These are phyloP conservation scores for Gracilinanus agilis DNA, from an alignment of 2,113 vertebrate species.

Conservation along the genomic window DNA sequence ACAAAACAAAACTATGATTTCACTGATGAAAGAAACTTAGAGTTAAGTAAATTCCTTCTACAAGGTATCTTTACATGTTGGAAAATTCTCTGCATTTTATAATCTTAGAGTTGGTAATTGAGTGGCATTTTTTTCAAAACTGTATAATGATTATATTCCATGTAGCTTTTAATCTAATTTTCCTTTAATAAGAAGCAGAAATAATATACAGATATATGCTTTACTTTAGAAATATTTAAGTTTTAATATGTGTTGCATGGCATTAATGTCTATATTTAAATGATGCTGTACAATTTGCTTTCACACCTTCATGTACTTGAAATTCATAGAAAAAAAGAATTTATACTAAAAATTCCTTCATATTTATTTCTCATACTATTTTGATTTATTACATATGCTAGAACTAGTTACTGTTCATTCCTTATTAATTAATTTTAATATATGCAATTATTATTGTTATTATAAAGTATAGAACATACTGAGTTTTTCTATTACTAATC, in stretches of 20 bases:
- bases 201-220: not conserved
- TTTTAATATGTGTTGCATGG: not conserved
- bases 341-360: slow-evolving; percentile 38
- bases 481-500: not conserved
- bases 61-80: not conserved
- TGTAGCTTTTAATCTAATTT: not conserved
- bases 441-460: not conserved
- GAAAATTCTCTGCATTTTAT: not conserved
- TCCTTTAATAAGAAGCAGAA: slow-evolving; percentile 2
- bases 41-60: not conserved
- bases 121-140: not conserved
- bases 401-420: not conserved
- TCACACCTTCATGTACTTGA: slow-evolving; percentile 40
- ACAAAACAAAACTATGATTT: not conserved
- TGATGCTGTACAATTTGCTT: not conserved
- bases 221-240: slow-evolving; percentile 35
- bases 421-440: not conserved
- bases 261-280: slow-evolving; percentile 52
- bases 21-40: not conserved
- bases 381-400: not conserved
- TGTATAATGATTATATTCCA: not conserved
- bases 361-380: not conserved
- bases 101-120: not conserved
- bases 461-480: not conserved
- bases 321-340: slow-evolving; percentile 24